Conservation (phyloP, 2,888 invertebrate genomes). For the Orgyia antiqua region DNA sequence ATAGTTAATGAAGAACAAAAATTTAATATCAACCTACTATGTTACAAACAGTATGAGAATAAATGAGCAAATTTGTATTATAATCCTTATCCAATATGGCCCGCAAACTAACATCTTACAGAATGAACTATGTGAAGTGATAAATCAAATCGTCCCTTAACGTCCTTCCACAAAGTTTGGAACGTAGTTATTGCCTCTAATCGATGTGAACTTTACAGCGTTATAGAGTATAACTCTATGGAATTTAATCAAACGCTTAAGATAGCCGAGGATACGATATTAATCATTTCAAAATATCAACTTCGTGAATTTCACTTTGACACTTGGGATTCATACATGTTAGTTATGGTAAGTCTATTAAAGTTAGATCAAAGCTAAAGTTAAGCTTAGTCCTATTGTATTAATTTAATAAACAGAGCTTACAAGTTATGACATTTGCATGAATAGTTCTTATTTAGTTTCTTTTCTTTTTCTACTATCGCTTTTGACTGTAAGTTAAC, state of each 20-base stretch:
- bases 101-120: too few relatives aligned
- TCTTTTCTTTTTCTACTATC: too few relatives aligned
- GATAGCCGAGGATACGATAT: slow-evolving; percentile 50
- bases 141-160: slow-evolving; percentile 26
- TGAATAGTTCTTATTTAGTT: too few relatives aligned
- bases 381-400: too few relatives aligned
- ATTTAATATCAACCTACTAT: too few relatives aligned
- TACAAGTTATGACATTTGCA: too few relatives aligned
- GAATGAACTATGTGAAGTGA: slow-evolving; percentile 26
- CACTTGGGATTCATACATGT: slow-evolving; percentile 30
- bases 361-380: slow-evolving; percentile 6
- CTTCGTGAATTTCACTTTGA: slow-evolving; percentile 33
- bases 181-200: slow-evolving; percentile 57
- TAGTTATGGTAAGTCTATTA: slow-evolving; percentile 28
- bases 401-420: too few relatives aligned
- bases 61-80: too few relatives aligned
- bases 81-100: too few relatives aligned
- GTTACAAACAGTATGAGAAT: too few relatives aligned
- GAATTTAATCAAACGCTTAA: slow-evolving; percentile 69
- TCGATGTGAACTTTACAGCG: slow-evolving; percentile 60
- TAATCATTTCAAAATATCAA: slow-evolving; percentile 27
- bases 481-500: too few relatives aligned
- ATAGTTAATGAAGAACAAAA: too few relatives aligned
- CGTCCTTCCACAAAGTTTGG: slow-evolving; percentile 29
- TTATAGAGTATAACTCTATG: slow-evolving; percentile 45